Evolutionary conservation across 2,113 vertebrate genomes (phyloP).

Genomic region (Xenopus tropicalis): DNA sequence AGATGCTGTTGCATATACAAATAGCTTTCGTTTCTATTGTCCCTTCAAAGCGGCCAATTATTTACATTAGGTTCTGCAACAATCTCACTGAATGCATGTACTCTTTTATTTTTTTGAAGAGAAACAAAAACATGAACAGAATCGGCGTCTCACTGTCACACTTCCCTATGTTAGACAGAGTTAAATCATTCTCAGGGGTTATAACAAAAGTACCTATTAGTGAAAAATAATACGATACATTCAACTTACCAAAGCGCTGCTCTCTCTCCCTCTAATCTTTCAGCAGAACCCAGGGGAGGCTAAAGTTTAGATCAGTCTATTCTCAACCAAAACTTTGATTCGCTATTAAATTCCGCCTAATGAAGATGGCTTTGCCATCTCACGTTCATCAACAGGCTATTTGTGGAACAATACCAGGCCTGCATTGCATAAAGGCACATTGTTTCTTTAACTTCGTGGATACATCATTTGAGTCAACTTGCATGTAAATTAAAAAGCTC

Average conservation of each 20-base stretch:
- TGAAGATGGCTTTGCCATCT: conserved; percentile 86
- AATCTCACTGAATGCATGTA: too few species aligned
- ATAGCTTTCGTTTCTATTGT: too few species aligned
- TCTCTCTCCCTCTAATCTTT: conserved; percentile 96
- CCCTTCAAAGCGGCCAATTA: too few species aligned
- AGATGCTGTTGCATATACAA: too few species aligned
- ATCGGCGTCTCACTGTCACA: conserved; percentile 14
- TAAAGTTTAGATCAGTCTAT: conserved; percentile 92
- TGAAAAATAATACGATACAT: conserved; percentile 98
- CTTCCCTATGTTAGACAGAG: conserved; percentile 56
- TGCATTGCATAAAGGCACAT: conserved; percentile 78
- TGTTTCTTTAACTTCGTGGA: conserved; percentile 71
- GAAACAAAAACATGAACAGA: too few species aligned
- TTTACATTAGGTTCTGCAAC: too few species aligned
- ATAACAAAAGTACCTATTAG: conserved; percentile 67
- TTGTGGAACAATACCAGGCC: conserved; percentile 70
- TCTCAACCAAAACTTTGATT: conserved; percentile 98
- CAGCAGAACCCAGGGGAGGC: conserved; percentile 96
- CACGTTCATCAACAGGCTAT: conserved; percentile 75
- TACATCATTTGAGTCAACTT: conserved; percentile 56
- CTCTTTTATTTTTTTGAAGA: too few species aligned
- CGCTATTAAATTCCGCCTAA: conserved; percentile 98
- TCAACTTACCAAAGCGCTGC: conserved; percentile 87
- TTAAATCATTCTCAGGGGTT: conserved; percentile 71
- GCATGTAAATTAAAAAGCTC: conserved; percentile 60